Base-by-base conservation (phyloP, 92 coral and sea anemone genomes). In the Pocillopora grandis region DNA sequence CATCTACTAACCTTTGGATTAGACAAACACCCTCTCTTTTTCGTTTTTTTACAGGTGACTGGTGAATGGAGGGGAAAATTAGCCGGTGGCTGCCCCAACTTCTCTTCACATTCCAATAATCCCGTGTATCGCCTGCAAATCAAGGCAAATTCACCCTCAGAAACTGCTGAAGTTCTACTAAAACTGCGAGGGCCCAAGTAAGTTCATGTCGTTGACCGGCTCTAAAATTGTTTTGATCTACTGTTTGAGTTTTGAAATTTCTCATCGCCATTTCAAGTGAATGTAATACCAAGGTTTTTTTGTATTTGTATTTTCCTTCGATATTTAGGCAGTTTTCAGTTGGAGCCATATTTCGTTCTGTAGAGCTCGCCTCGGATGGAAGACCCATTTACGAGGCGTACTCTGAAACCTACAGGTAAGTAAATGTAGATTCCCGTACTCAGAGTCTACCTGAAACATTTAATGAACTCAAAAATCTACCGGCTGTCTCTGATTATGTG, bases 61-160 rank as follows among this genome's bases (percentile, higher is more conserved):
- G 99, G 91, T 71, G 93, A 93, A 86, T 96, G 99, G 99, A 90
- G 91, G 35, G 93, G 94, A 71, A 84, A 74, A 33, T 86, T 91
- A 23, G 99, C 99, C 5, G 99, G 99, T 48, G 99, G 99, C 42
- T 96, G 99, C 69, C 96, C 96, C 1, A 96, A 96, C 62, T 96
- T 94, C 71, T 87, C 98, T 2, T 84, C 98, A 6, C 89, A 92
- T 89, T 86, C 80, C 35, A 90, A 85, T 75, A 96, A 96, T 69
- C 99, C 99, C 10, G 94, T 89, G n/a, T 96, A 90, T 65, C 90
- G 83, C 71, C 87, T 95, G 36, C 96, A 94, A 37, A 79, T 96
- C 62, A 88, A 88, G 63, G 84, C 95, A 10, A 65, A 94, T n/a
- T 82, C 92, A 12, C 76, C 94, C 8, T 81, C 93, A 20, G 90